Percentiles rank a stretch among this genome's conserved stretches.
These are phyloP conservation scores for Drosophila busckii DNA, from an alignment of 1,140 invertebrate species.

Conservation along the genomic window DNA sequence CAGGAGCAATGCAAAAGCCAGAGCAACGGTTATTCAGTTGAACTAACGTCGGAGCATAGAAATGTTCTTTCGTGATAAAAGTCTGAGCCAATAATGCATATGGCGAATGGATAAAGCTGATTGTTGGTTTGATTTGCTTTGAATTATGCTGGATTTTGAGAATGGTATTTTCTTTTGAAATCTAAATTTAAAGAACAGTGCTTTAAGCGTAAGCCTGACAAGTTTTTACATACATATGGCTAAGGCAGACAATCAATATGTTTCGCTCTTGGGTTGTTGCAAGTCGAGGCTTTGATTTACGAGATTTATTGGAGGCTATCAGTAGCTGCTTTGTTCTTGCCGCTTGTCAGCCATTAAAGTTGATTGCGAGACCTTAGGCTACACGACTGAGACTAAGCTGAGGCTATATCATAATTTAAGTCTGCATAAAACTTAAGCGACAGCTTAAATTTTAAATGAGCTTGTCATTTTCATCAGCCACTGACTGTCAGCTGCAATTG, in stretches of 20 bases:
- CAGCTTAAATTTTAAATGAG: constrained; percentile 25
- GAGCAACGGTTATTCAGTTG: constrained; percentile 7
- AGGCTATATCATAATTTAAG: too few species aligned
- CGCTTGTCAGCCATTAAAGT: constrained; percentile 29
- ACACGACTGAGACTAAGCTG: too few species aligned
- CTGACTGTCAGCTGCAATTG: constrained; percentile 47
- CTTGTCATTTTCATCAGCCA: not conserved
- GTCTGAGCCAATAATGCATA: constrained; percentile 56
- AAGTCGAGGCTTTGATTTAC: constrained; percentile 33
- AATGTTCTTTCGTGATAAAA: constrained; percentile 16
- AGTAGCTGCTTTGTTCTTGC: constrained; percentile 6
- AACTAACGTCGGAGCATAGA: constrained; percentile 26
- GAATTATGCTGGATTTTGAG: constrained; percentile 36
- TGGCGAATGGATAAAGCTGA: constrained; percentile 28
- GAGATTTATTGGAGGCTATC: constrained; percentile 40
- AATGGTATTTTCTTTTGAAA: constrained; percentile 22
- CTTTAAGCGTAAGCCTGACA: constrained; percentile 14
- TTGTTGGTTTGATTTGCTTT: constrained; percentile 42
- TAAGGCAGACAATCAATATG: constrained; percentile 39
- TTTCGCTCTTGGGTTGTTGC: not conserved
- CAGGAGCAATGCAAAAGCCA: constrained; percentile 41
- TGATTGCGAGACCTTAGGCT: constrained; percentile 22
- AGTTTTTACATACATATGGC: constrained; percentile 24
- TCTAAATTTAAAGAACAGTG: too few species aligned
- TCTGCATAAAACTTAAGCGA: constrained; percentile 17